Percentiles rank a stretch among this genome's conserved stretches.
Evolutionary conservation across 2,797 vertebrate genomes (phyloP).

Genomic region (Anomalospiza imberbis): DNA sequence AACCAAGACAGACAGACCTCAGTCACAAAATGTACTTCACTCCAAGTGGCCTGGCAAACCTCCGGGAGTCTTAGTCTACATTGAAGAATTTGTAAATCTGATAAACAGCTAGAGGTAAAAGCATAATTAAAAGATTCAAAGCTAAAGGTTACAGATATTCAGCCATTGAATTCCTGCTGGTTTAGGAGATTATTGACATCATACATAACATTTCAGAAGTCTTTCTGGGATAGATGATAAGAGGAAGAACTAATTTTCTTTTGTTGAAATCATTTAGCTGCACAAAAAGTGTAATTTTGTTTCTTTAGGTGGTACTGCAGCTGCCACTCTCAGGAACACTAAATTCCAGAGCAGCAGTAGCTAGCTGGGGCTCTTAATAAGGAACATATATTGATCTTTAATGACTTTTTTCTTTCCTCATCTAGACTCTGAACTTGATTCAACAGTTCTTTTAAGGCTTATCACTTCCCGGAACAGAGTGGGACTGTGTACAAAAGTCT

Average conservation of each 20-base stretch:
- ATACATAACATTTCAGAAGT: neutral
- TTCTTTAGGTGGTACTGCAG: neutral
- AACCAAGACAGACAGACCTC: constrained; percentile 13
- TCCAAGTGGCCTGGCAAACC: neutral
- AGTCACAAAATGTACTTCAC: neutral
- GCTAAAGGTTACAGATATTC: constrained; percentile 23
- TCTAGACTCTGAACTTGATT: neutral
- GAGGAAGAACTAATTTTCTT: neutral
- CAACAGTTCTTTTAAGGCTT: neutral
- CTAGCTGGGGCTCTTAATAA: neutral
- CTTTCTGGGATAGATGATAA: constrained; percentile 1
- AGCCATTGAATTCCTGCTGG: neutral
- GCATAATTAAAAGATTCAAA: constrained; percentile 40
- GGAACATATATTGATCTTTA: constrained; percentile 23
- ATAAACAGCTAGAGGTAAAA: constrained; percentile 48
- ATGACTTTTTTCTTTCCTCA: neutral
- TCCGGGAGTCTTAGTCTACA: constrained; percentile 7
- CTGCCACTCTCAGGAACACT: neutral
- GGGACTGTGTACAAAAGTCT: neutral
- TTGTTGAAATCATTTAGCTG: constrained; percentile 9
- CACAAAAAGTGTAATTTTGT: neutral
- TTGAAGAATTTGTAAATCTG: neutral
- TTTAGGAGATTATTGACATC: constrained; percentile 34
- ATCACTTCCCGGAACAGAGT: neutral
- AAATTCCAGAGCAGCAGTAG: constrained; percentile 3